phyloP scores from a whole-genome alignment of 2,113 vertebrate species.

The Steatornis caripensis region DNA sequence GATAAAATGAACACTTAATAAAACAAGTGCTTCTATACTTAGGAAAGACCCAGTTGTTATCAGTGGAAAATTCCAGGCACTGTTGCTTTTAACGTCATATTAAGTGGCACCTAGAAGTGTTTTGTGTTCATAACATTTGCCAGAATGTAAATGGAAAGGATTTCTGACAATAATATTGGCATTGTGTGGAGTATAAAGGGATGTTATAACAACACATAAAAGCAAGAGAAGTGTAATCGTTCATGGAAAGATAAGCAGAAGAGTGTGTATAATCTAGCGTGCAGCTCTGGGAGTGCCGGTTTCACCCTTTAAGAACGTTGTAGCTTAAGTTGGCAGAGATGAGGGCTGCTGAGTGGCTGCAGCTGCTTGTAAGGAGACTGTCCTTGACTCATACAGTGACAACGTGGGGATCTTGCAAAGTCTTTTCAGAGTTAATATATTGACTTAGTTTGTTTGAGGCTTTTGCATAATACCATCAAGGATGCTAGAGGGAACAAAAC shows the following conservation, averaged over 20 bases:
- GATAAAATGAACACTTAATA: constrained; percentile 66
- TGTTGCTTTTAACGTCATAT: constrained; percentile 44
- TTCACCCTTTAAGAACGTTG: not conserved
- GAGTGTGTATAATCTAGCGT: not conserved
- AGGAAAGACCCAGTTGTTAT: constrained; percentile 62
- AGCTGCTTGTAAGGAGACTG: not conserved
- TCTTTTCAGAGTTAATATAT: not conserved
- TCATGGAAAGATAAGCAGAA: not conserved
- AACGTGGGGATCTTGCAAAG: rapidly evolving
- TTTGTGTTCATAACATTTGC: constrained; percentile 48
- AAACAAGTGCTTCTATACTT: constrained; percentile 72
- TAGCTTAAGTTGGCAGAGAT: not conserved
- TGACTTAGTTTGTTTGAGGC: not conserved
- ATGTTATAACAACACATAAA: not conserved
- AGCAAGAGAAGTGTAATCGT: not conserved
- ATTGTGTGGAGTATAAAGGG: not conserved
- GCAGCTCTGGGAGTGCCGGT: not conserved
- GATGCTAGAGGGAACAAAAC: not conserved
- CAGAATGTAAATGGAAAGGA: constrained; percentile 53
- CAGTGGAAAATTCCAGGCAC: constrained; percentile 68
- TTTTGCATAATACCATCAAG: not conserved
- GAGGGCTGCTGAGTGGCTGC: not conserved
- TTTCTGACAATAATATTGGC: constrained; percentile 41
- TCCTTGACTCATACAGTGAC: not conserved
- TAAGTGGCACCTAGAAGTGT: constrained; percentile 63